These are phyloP conservation scores for Dastarcus helophoroides DNA, from an alignment of 2,888 invertebrate genomes.

Conservation along the genomic window DNA sequence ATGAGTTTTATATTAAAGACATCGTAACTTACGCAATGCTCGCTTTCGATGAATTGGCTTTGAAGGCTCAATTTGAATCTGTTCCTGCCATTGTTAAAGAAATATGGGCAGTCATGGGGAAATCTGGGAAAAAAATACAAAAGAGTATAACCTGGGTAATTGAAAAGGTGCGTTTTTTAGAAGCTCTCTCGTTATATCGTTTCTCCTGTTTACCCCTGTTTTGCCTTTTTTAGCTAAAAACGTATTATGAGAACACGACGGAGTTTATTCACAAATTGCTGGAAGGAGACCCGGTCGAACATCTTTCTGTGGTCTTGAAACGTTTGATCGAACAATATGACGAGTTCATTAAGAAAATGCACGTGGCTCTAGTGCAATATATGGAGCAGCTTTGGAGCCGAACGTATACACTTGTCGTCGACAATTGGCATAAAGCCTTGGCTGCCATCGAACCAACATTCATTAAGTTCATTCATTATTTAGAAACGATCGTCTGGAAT, in stretches of 20 bases:
- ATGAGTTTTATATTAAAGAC: conserved; percentile 76
- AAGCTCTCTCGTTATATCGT: not conserved
- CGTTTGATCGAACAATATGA: conserved; percentile 65
- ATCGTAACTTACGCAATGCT: conserved; percentile 57
- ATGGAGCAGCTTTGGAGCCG: conserved; percentile 66
- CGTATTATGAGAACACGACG: conserved; percentile 56
- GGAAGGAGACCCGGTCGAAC: conserved; percentile 64
- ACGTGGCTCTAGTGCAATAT: conserved; percentile 56
- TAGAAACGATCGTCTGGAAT: conserved; percentile 62
- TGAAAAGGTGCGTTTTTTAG: conserved; percentile 41
- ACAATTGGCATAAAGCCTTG: conserved; percentile 62
- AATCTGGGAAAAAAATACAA: conserved; percentile 67
- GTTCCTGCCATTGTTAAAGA: conserved; percentile 71
- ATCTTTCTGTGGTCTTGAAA: conserved; percentile 57
- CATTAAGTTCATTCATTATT: conserved; percentile 62
- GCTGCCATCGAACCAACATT: conserved; percentile 68
- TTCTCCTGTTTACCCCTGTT: too few species aligned
- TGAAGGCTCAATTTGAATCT: conserved; percentile 64
- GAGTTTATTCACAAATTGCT: conserved; percentile 57
- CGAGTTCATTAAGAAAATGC: conserved; percentile 64
- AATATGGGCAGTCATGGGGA: conserved; percentile 77
- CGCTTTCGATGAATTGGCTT: conserved; percentile 65
- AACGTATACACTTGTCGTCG: conserved; percentile 48
- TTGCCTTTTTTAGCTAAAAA: conserved; percentile 43
- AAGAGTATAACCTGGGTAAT: conserved; percentile 65